Percentiles rank a stretch among this genome's conserved stretches.
Evolutionary conservation across 2,113 vertebrate species (phyloP).

Genomic region (Columba livia): DNA sequence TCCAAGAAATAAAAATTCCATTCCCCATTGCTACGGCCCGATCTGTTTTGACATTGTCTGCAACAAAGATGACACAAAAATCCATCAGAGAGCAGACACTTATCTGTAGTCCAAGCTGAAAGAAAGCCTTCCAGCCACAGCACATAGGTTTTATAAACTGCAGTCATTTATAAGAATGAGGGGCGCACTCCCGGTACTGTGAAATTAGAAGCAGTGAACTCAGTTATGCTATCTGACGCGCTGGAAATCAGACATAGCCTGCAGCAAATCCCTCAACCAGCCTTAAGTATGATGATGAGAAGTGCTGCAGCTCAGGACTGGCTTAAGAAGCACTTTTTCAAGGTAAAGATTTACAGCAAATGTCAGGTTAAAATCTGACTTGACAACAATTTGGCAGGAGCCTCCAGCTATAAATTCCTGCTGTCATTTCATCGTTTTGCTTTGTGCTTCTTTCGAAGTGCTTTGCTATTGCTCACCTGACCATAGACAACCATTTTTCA

Average conservation of each 20-base stretch:
- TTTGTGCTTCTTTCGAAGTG: neutral
- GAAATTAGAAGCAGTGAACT: neutral
- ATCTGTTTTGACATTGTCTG: constrained; percentile 69
- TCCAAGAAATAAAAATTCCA: constrained; percentile 75
- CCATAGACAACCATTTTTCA: neutral
- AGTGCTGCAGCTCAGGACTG: neutral
- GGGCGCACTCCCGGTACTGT: fast-evolving
- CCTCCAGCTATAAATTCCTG: constrained; percentile 39
- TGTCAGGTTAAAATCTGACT: constrained; percentile 33
- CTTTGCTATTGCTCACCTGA: neutral
- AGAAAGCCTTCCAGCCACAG: neutral
- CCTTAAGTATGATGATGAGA: neutral
- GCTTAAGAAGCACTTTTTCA: constrained; percentile 1
- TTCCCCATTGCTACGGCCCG: constrained; percentile 57
- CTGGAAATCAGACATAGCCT: constrained; percentile 13
- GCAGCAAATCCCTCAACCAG: constrained; percentile 27
- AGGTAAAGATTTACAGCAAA: constrained; percentile 28
- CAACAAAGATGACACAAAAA: constrained; percentile 20
- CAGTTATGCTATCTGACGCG: neutral
- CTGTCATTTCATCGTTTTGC: neutral
- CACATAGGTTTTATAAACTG: neutral
- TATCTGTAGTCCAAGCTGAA: neutral
- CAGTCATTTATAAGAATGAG: neutral
- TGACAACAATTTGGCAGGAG: constrained; percentile 31
- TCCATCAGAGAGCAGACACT: neutral